phyloP scores from a whole-genome alignment of 2,113 vertebrate species.

The Morone saxatilis region DNA sequence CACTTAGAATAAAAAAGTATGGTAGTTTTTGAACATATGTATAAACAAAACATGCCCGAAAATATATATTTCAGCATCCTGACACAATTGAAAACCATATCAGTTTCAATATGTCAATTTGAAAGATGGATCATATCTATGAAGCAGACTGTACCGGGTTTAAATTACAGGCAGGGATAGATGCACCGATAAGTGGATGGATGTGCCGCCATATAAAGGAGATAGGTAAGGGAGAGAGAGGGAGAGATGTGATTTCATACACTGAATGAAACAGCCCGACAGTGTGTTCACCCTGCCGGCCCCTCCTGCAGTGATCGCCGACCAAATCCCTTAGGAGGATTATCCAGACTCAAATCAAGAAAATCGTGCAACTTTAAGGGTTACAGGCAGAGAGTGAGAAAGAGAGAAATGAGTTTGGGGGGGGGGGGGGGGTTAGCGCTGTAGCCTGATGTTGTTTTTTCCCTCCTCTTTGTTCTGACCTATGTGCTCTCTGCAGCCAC shows the following conservation, averaged over 20 bases:
- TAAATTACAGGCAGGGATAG: slow-evolving; percentile 30
- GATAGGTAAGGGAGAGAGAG: slow-evolving; percentile 22
- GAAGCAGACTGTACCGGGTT: slow-evolving; percentile 5
- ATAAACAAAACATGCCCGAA: not conserved
- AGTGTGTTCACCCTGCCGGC: slow-evolving; percentile 35
- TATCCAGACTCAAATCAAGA: slow-evolving; percentile 81
- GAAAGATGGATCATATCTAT: not conserved
- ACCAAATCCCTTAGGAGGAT: slow-evolving; percentile 81
- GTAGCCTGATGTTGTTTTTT: not conserved
- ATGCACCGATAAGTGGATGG: slow-evolving; percentile 45
- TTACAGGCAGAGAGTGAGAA: slow-evolving; percentile 51
- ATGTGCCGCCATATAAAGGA: slow-evolving; percentile 38
- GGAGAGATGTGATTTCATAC: slow-evolving; percentile 41
- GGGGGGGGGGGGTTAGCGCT: not conserved
- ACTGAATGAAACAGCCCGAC: slow-evolving; percentile 60
- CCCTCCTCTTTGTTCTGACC: not conserved
- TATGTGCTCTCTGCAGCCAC: not conserved
- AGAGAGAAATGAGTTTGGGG: slow-evolving; percentile 7
- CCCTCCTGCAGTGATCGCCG: slow-evolving; percentile 64
- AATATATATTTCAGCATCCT: not conserved
- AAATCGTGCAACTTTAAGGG: slow-evolving; percentile 76
- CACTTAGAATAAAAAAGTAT: not conserved
- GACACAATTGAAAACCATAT: not conserved
- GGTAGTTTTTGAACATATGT: not conserved
- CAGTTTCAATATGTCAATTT: not conserved